phyloP scores from a whole-genome alignment of 2,113 vertebrate genomes.

The Gymnogyps californianus region DNA sequence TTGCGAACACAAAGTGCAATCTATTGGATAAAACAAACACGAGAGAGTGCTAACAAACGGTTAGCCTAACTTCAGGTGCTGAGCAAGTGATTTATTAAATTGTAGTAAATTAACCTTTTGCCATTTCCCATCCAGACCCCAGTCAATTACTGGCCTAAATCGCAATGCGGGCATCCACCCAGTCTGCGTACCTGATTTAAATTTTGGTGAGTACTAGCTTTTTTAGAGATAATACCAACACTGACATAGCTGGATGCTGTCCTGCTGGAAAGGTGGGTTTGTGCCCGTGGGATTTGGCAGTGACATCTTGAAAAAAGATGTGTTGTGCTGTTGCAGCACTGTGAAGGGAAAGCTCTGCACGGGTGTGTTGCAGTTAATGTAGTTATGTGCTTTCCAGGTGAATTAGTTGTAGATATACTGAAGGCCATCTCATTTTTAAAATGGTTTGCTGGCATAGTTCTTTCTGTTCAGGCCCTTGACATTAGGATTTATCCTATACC shows the following conservation, averaged over 20 bases:
- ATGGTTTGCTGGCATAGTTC: background rate
- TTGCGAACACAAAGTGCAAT: background rate
- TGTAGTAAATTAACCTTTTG: background rate
- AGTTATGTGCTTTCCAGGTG: background rate
- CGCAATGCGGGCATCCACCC: background rate
- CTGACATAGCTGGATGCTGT: background rate
- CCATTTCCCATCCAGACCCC: background rate
- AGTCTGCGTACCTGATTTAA: background rate
- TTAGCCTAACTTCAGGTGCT: background rate
- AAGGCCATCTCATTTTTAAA: background rate
- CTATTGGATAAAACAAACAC: background rate
- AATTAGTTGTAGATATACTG: background rate
- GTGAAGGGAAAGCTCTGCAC: background rate
- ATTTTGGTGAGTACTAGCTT: background rate
- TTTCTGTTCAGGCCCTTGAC: background rate
- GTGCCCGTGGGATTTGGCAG: background rate
- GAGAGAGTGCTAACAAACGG: background rate
- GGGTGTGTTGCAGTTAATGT: background rate
- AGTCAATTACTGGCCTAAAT: background rate
- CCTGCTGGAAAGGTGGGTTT: background rate
- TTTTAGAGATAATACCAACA: background rate
- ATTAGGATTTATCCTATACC: background rate
- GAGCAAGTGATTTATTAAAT: background rate
- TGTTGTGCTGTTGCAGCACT: background rate
- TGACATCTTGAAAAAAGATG: background rate